These are phyloP conservation scores for Drosophila subsilvestris DNA, from an alignment of 2,888 invertebrate species.

Conservation along the genomic window DNA sequence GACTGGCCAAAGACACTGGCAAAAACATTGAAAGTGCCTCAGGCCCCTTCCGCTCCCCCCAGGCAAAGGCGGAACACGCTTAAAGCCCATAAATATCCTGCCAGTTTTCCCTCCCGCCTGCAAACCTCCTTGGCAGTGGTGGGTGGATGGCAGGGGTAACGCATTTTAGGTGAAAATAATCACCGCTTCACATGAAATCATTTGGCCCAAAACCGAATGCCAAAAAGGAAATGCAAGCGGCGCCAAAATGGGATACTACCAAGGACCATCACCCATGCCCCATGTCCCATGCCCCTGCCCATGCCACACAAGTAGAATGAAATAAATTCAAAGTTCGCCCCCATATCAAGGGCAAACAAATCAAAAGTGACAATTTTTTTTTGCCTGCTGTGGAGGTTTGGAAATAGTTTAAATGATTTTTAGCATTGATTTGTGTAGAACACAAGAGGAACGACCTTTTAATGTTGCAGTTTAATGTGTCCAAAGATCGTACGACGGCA, in stretches of 20 bases:
- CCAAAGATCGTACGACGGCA: slow-evolving; percentile 14
- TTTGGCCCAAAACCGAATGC: slow-evolving; percentile 75
- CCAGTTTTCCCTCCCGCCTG: slow-evolving; percentile 48
- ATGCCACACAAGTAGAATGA: slow-evolving; percentile 27
- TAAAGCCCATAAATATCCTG: slow-evolving; percentile 79
- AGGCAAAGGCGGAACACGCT: slow-evolving; percentile 77
- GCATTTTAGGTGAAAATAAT: slow-evolving; percentile 81
- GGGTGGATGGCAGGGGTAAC: slow-evolving; percentile 22
- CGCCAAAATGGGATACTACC: slow-evolving; percentile 46
- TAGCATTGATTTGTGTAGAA: slow-evolving; percentile 58
- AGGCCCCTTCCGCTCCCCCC: slow-evolving; percentile 13
- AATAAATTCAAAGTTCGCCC: slow-evolving; percentile 65
- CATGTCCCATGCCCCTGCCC: slow-evolving; percentile 1
- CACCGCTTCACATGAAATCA: slow-evolving; percentile 84
- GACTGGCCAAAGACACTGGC: slow-evolving; percentile 68
- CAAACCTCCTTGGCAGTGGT: slow-evolving; percentile 1
- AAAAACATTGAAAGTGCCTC: slow-evolving; percentile 52
- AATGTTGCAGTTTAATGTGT: slow-evolving; percentile 35
- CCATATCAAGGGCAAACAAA: slow-evolving; percentile 76
- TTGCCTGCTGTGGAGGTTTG: slow-evolving; percentile 4
- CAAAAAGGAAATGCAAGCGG: slow-evolving; percentile 65
- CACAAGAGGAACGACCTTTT: slow-evolving; percentile 34
- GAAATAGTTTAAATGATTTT: slow-evolving; percentile 71
- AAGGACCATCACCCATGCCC: slow-evolving; percentile 20
- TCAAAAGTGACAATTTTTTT: slow-evolving; percentile 75